These are phyloP conservation scores for Euzophera pinguis DNA, from an alignment of 2,888 invertebrate genomes.

Conservation along the genomic window DNA sequence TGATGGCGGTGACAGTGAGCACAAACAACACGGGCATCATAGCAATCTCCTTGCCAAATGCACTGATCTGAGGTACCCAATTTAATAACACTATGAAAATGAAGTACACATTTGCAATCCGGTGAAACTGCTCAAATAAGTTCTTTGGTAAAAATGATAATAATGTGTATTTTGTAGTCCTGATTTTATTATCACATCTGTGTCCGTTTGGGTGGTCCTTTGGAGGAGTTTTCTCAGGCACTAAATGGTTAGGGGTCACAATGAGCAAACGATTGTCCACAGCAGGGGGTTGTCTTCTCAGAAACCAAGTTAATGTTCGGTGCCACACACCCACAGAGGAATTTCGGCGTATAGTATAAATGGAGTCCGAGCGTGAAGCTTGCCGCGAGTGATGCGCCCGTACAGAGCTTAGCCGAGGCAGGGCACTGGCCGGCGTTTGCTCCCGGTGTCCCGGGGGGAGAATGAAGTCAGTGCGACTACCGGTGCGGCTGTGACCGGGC, in stretches of 20 bases:
- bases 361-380: conserved; percentile 93
- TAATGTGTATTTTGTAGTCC: conserved; percentile 96
- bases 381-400: conserved; percentile 85
- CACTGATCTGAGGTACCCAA: conserved; percentile 96
- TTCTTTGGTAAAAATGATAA: conserved; percentile 97
- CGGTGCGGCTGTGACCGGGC: conserved; percentile 88
- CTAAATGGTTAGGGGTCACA: conserved; percentile 91
- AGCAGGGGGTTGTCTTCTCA: conserved; percentile 81
- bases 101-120: conserved; percentile 98
- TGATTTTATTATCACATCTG: conserved; percentile 90
- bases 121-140: conserved; percentile 97
- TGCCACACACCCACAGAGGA: conserved; percentile 87
- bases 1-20: conserved; percentile 94
- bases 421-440: conserved; percentile 59
- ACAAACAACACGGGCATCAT: conserved; percentile 97
- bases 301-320: conserved; percentile 81
- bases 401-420: conserved; percentile 69
- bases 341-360: conserved; percentile 90
- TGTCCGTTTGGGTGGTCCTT: conserved; percentile 92
- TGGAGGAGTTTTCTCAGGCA: conserved; percentile 88
- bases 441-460: conserved; percentile 93
- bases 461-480: conserved; percentile 93
- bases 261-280: conserved; percentile 85
- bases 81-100: conserved; percentile 97
- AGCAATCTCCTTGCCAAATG: conserved; percentile 97